A percentile compares a stretch with the other conserved stretches of the same genome.
Conservation (phyloP, 2,113 vertebrate species). For the Mugil cephalus region DNA sequence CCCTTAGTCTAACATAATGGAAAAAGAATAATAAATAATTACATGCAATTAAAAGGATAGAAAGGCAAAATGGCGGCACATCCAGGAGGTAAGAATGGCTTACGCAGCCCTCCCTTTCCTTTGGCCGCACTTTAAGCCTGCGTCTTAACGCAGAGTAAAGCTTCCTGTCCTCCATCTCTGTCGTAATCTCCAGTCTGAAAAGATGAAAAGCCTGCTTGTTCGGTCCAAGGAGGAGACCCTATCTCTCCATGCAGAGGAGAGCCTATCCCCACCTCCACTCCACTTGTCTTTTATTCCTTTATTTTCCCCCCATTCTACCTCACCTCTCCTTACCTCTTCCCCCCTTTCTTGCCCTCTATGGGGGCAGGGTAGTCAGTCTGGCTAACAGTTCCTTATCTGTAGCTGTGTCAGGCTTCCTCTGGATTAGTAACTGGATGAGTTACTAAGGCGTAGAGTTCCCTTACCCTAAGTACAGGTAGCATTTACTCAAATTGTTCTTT, state of each 20-base stretch:
- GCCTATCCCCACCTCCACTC: background rate
- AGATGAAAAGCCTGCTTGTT: slow-evolving; percentile 67
- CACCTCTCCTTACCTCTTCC: slow-evolving; percentile 35
- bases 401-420: slow-evolving; percentile 13
- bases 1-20: background rate
- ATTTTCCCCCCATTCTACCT: slow-evolving; percentile 10
- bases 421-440: slow-evolving; percentile 14
- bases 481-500: background rate
- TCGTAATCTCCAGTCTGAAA: slow-evolving; percentile 65
- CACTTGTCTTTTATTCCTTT: background rate
- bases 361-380: slow-evolving; percentile 5
- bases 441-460: background rate
- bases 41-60: background rate
- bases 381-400: slow-evolving; percentile 24
- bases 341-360: slow-evolving; percentile 20
- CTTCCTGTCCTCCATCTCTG: slow-evolving; percentile 50
- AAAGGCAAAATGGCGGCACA: slow-evolving; percentile 14
- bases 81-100: slow-evolving; percentile 24
- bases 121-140: slow-evolving; percentile 37
- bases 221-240: slow-evolving; percentile 63
- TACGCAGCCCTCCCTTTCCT: slow-evolving; percentile 38
- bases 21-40: background rate
- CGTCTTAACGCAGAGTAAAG: slow-evolving; percentile 50
- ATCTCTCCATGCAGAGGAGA: slow-evolving; percentile 47
- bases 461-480: background rate